Conservation (phyloP, 1,140 invertebrate genomes). For the Pollicipes pollicipes region DNA sequence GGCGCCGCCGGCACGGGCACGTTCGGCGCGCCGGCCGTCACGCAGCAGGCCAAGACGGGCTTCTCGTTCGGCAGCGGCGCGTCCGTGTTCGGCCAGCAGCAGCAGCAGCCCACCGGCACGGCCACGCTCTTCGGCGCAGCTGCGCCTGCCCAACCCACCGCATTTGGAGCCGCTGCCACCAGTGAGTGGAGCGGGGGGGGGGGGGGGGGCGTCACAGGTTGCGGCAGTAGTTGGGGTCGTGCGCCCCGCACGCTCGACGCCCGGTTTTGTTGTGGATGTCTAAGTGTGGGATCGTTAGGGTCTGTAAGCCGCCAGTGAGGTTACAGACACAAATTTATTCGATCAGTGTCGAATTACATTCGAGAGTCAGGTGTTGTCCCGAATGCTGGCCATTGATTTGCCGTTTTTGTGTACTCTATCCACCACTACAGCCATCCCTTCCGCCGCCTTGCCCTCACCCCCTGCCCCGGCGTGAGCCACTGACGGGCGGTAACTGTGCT, state of each 20-base stretch:
- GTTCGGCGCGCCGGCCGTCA: conserved; percentile 22
- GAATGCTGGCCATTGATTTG: too few relatives aligned
- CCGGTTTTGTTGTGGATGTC: not conserved
- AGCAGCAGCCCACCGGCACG: conserved; percentile 13
- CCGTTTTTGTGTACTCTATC: too few relatives aligned
- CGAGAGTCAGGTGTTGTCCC: too few relatives aligned
- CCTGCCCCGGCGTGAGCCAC: too few relatives aligned
- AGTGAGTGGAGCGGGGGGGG: conserved; percentile 15
- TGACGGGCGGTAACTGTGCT: too few relatives aligned
- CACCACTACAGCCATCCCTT: too few relatives aligned
- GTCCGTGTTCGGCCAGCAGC: conserved; percentile 16
- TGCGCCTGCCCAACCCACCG: conserved; percentile 13
- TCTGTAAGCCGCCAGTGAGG: too few relatives aligned
- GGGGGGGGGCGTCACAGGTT: conserved; percentile 19
- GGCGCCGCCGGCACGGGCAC: conserved; percentile 35
- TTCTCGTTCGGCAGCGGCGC: conserved; percentile 15
- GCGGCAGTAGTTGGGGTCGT: conserved; percentile 9
- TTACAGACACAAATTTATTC: too few relatives aligned
- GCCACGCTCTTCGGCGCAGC: conserved; percentile 19
- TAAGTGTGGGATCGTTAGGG: conserved; percentile 13
- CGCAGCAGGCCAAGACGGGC: conserved; percentile 17
- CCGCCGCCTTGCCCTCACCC: too few relatives aligned
- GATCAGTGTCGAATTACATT: too few relatives aligned
- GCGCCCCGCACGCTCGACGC: not conserved
- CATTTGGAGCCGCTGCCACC: conserved; percentile 16